Evolutionary conservation across 2,888 invertebrate genomes (phyloP).

Genomic region (Melinopterus prodromus): DNA sequence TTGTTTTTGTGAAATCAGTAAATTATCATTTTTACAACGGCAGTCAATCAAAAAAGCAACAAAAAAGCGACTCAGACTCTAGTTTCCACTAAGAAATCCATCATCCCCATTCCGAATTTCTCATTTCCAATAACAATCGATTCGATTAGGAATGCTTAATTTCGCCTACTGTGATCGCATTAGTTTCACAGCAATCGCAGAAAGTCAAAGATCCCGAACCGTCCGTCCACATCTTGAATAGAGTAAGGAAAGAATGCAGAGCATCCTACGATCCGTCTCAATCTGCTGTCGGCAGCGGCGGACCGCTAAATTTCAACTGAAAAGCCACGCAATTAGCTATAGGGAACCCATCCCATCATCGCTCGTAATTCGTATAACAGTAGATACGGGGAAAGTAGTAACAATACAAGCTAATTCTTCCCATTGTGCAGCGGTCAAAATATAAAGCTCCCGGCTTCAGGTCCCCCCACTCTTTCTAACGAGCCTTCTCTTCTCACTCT

Average conservation of each 20-base stretch:
- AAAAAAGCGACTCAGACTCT: too few species aligned
- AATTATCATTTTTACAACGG: too few species aligned
- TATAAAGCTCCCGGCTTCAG: constrained; percentile 16
- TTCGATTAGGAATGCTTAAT: not conserved
- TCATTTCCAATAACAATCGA: not conserved
- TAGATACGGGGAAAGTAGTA: not conserved
- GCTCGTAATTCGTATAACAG: not conserved
- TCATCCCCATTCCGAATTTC: not conserved
- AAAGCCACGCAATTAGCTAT: not conserved
- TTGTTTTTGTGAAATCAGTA: too few species aligned
- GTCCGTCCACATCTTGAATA: not conserved
- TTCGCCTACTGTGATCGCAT: not conserved
- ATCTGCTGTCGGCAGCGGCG: not conserved
- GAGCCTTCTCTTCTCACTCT: too few species aligned
- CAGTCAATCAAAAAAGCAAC: not conserved
- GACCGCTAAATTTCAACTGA: constrained; percentile 5
- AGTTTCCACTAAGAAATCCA: not conserved
- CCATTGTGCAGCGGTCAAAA: constrained; percentile 23
- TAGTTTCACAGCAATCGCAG: constrained; percentile 4
- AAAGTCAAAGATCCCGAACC: not conserved
- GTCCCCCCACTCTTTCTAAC: not conserved
- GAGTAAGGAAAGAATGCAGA: not conserved
- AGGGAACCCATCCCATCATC: not conserved
- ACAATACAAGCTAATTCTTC: constrained; percentile 22
- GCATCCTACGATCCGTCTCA: constrained; percentile 11